Conservation (phyloP, 1,140 invertebrate species). For the Portunus trituberculatus region DNA sequence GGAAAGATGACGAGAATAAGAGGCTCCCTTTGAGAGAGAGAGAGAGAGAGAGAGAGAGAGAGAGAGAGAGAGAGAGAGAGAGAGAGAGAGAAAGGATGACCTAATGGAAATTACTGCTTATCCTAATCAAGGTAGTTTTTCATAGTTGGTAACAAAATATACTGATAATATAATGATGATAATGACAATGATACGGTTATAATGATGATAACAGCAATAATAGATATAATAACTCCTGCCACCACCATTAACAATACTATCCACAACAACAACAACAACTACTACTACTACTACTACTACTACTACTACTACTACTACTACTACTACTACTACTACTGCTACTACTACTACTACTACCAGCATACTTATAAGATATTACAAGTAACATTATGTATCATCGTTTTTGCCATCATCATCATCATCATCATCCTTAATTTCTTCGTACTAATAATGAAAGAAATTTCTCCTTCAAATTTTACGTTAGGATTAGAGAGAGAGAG, state of each 20-base stretch:
- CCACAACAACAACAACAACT: not conserved
- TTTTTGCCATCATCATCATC: no score
- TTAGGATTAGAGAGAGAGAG: not conserved
- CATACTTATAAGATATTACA: not conserved
- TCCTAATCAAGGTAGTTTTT: no score
- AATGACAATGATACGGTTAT: not conserved
- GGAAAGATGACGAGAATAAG: not conserved
- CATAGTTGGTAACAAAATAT: no score
- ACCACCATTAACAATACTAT: no score
- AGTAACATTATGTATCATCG: not conserved
- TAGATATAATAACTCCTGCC: no score
- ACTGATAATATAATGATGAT: not conserved
- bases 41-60: not conserved
- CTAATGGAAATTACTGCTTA: not conserved
- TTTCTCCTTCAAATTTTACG: not conserved
- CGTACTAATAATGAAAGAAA: not conserved
- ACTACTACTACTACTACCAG: constrained; percentile 11
- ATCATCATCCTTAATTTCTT: no score
- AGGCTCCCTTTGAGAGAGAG: not conserved
- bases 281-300: constrained; percentile 8
- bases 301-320: constrained; percentile 38
- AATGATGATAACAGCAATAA: no score
- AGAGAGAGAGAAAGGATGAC: not conserved
- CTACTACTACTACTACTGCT: constrained; percentile 38
- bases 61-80: constrained; percentile 10